Base-by-base conservation (phyloP, 2,113 vertebrate genomes). In the Lycocorax pyrrhopterus region DNA sequence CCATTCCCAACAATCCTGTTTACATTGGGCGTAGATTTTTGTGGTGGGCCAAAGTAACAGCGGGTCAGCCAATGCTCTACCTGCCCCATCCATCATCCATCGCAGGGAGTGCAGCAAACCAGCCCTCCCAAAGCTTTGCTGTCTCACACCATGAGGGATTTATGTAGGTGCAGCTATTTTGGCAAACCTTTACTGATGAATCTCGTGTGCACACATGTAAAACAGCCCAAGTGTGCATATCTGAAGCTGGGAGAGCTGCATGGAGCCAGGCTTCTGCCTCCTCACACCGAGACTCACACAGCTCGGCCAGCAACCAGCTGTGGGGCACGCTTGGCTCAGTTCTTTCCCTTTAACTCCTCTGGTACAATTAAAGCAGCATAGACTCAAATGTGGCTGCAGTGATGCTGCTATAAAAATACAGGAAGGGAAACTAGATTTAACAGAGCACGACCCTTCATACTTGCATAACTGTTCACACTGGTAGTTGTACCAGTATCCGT, bases 351-450 rank as follows among this genome's bases (percentile, higher is more conserved):
- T 55, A 71, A 81, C 83, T 77, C 32, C 76, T 58, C 46, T 49
- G 69, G 37, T 59, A 73, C 43, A 51, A 62, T 63, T 63, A 93
- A 89, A 94, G 43, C 83, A 86, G 51, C 43, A 32, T 17, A 59
- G 55, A 19, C 59, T 53, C 72, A 59, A 67, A 58, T 9, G 59
- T 20, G 44, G 83, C 68, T 67, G 23, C 46, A 63, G 51, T 10
- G 63, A 71, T 66, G 63, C 63, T 83, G 52, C 51, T 67, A 20
- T 44, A 62, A 83, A 83, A 92, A 83, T 55, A 88, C 46, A 74
- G 82, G 63, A 94, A 92, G 59, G 43, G 75, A 94, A 96, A 83
- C 43, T 16, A 66, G 59, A 33, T 80, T 77, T 87, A 77, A 53
- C n/a, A 49, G 75, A 46, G 53, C 23, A 60, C 22, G 32, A 85